Conservation (phyloP, 2,888 invertebrate genomes). For the Phalera bucephala region DNA sequence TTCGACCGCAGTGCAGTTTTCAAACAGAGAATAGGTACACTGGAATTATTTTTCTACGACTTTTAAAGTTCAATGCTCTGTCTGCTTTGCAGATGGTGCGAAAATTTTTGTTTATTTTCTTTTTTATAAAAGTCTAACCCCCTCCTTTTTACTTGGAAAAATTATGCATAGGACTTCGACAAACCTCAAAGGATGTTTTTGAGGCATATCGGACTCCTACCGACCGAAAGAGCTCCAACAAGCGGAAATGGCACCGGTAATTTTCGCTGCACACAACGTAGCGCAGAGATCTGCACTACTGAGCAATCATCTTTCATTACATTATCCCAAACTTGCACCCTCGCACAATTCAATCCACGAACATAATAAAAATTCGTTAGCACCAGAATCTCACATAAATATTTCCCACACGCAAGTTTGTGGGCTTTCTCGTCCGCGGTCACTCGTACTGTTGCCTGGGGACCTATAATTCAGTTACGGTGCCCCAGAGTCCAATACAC, state of each 20-base stretch:
- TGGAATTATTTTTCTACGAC: conserved; percentile 5
- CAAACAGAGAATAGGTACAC: not conserved
- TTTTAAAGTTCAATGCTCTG: conserved; percentile 2
- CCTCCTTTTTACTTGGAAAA: too few species aligned
- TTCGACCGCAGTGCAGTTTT: conserved; percentile 3
- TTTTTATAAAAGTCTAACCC: too few species aligned
- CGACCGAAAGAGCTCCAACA: too few species aligned
- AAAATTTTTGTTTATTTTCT: too few species aligned
- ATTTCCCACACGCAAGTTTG: conserved; percentile 23
- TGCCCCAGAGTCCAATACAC: conserved; percentile 30
- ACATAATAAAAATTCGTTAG: conserved; percentile 2
- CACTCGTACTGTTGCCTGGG: conserved; percentile 25
- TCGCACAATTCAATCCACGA: not conserved
- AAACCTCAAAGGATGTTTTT: too few species aligned
- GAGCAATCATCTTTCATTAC: too few species aligned
- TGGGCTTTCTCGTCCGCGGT: conserved; percentile 23
- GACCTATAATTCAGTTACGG: conserved; percentile 46
- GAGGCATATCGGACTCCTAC: too few species aligned
- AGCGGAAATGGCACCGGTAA: too few species aligned
- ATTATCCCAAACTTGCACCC: too few species aligned
- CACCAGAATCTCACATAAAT: conserved; percentile 15
- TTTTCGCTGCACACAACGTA: too few species aligned
- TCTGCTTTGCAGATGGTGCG: conserved; percentile 5
- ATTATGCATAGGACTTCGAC: too few species aligned
- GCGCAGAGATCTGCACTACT: too few species aligned